Evolutionary conservation across 2,888 invertebrate genomes (phyloP).

Genomic region (Andrena minutula): DNA sequence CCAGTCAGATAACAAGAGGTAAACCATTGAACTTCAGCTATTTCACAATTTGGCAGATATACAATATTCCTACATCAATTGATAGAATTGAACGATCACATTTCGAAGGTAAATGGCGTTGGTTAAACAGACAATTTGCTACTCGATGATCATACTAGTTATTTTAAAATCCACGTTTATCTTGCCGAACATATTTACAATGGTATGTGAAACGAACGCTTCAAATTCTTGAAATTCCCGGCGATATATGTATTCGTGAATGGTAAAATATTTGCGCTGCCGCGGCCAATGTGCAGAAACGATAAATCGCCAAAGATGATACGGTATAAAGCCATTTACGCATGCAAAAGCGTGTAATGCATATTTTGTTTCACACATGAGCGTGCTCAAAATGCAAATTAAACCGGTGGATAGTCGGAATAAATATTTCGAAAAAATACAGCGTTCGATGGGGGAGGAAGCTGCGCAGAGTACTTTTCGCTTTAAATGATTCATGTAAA

Average conservation of each 20-base stretch:
- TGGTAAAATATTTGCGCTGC: constrained; percentile 1
- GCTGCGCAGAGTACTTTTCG: constrained; percentile 36
- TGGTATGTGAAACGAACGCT: not conserved
- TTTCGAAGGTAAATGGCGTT: not conserved
- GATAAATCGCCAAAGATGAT: constrained; percentile 29
- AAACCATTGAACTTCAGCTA: constrained; percentile 32
- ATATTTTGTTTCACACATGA: constrained; percentile 15
- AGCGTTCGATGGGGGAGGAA: not conserved
- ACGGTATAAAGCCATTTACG: constrained; percentile 20
- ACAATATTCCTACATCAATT: not conserved
- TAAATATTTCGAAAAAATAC: constrained; percentile 23
- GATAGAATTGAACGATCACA: not conserved
- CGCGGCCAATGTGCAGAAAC: constrained; percentile 15
- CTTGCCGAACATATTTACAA: not conserved
- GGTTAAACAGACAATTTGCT: not conserved
- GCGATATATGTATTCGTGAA: not conserved
- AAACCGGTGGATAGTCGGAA: constrained; percentile 1
- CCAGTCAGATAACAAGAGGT: constrained; percentile 21
- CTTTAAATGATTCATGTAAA: constrained; percentile 39
- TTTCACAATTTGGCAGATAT: not conserved
- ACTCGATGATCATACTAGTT: not conserved
- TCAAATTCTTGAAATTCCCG: not conserved
- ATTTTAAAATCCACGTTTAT: not conserved
- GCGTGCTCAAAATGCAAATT: constrained; percentile 45
- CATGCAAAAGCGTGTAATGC: constrained; percentile 9